Base-by-base conservation (phyloP, 2,888 invertebrate genomes). In the Liposcelis brunnea region DNA sequence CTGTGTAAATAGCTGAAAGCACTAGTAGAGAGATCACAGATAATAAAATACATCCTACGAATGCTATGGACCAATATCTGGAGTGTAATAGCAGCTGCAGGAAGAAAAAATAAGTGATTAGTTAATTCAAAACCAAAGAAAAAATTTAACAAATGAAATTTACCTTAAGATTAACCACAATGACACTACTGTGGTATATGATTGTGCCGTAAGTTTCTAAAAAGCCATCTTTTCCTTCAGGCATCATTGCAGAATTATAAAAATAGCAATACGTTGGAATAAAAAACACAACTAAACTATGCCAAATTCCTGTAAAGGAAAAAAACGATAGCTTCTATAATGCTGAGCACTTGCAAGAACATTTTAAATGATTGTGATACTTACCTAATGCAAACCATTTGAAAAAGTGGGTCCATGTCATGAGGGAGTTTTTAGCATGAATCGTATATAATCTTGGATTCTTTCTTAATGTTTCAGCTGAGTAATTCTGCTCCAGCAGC, bases 401-500 rank as follows among this genome's bases (percentile, higher is more conserved):
- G 0, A 69, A 43, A 59, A 84, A 84, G 49, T 71, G 66, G 1
- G 56, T 55, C 66, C 71, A 70, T 1, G 75, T 70, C 58, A 86
- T 67, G 34, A 75, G 66, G 46, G 68, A 67, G 64, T 85, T 84
- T 48, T 65, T 65, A 2, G 59, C 64, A 48, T 76, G 73, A 44
- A 70, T 69, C 55, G 68, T 69, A 59, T 87, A 87, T 1, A 83
- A 60, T 10, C 69, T 65, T 1, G 86, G 85, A 49, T 74, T 69
- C n/a, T 71, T 70, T 54, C 63, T 57, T 43, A 72, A 64, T 1
- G 63, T 59, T 1, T 66, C 58, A 2, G 75, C 69, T 0, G 70
- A 61, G 58, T 75, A 72, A 49, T 77, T 68, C 56, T 85, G 82
- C 56, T 87, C 87, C 12, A 80, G 75, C 43, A 86, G 64, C 1